A percentile compares a stretch with the other conserved stretches of the same genome.
Conservation (phyloP, 2,888 invertebrate genomes). For the Actias luna region DNA sequence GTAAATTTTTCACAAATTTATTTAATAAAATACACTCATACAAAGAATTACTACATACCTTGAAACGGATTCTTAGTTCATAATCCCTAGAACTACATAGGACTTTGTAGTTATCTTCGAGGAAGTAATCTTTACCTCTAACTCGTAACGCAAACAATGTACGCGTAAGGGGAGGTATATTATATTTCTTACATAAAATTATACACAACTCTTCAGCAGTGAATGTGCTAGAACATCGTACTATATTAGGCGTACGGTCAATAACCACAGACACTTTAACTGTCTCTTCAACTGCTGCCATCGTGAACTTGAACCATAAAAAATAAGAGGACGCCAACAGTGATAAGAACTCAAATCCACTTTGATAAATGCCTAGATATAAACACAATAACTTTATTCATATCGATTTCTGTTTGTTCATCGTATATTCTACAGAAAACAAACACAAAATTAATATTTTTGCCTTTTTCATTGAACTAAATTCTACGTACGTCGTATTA, state of each 20-base stretch:
- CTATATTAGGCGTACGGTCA: constrained; percentile 59
- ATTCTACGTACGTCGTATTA: constrained; percentile 32
- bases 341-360: constrained; percentile 49
- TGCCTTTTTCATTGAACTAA: constrained; percentile 30
- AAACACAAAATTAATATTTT: constrained; percentile 33
- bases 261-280: constrained; percentile 72
- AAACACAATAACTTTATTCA: constrained; percentile 31
- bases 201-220: constrained; percentile 88
- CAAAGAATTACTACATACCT: constrained; percentile 61
- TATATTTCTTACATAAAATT: constrained; percentile 85
- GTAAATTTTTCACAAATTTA: neutral
- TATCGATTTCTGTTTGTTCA: constrained; percentile 25
- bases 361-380: constrained; percentile 40
- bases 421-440: constrained; percentile 20
- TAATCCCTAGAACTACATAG: constrained; percentile 79
- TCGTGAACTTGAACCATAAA: constrained; percentile 66
- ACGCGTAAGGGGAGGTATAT: constrained; percentile 88
- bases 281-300: constrained; percentile 69
- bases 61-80: constrained; percentile 91
- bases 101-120: constrained; percentile 82
- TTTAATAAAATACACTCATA: neutral
- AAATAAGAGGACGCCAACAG: constrained; percentile 43
- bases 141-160: constrained; percentile 89
- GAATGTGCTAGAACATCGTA: constrained; percentile 66
- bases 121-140: constrained; percentile 84